Conservation (phyloP, 2,888 invertebrate species). For the Osmoderma eremita region DNA sequence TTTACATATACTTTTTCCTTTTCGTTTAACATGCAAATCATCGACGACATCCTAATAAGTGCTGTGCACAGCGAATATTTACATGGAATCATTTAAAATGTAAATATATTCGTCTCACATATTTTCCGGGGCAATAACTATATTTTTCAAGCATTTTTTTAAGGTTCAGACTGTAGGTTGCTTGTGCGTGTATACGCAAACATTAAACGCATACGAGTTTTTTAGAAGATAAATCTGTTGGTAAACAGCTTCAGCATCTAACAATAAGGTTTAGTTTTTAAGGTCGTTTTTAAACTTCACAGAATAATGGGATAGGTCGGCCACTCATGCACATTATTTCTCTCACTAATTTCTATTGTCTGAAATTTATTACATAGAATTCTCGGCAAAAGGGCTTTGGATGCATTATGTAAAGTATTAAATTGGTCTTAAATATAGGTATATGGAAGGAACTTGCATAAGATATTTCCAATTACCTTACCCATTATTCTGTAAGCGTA, state of each 20-base stretch:
- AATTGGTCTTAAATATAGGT: constrained; percentile 36
- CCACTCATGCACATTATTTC: constrained; percentile 3
- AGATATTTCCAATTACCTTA: constrained; percentile 33
- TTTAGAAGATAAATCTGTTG: not conserved
- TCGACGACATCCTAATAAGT: constrained; percentile 28
- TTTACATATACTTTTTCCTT: constrained; percentile 3
- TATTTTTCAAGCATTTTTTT: constrained; percentile 13
- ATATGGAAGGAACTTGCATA: constrained; percentile 29
- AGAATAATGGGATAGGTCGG: constrained; percentile 19
- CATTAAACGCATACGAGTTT: not conserved
- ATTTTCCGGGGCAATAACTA: constrained; percentile 18
- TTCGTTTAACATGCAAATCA: constrained; percentile 36
- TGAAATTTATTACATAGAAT: constrained; percentile 11
- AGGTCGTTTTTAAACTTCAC: constrained; percentile 7
- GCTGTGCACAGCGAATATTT: constrained; percentile 13
- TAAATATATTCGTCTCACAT: constrained; percentile 40
- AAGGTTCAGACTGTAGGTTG: constrained; percentile 10
- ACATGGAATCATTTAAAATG: constrained; percentile 41
- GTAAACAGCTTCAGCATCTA: constrained; percentile 1
- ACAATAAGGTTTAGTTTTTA: not conserved
- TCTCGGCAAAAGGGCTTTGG: constrained; percentile 15
- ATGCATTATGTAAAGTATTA: constrained; percentile 27
- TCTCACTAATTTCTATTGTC: constrained; percentile 27
- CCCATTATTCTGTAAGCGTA: constrained; percentile 20
- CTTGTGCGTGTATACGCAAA: not conserved